Base-by-base conservation (phyloP, 1,140 invertebrate genomes). In the Rhopalosiphum padi region DNA sequence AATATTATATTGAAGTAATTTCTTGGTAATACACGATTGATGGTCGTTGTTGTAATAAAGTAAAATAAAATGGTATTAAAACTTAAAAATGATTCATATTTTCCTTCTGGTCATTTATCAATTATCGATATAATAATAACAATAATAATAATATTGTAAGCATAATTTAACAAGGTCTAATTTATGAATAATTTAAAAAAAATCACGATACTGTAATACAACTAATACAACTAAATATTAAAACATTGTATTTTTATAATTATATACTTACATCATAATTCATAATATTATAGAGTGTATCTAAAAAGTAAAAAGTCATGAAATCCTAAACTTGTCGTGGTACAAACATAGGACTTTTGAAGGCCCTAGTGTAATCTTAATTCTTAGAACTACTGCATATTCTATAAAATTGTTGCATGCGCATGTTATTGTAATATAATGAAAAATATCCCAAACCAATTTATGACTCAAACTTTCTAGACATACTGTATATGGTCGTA, bases 161-260 rank as follows among this genome's bases (percentile, higher is more conserved):
- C 15, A 77, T 77, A n/a, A 77, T 77, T 77, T n/a, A n/a, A 77
- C 60, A 68, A 77, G 60, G 60, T 77, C 60, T 77, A 18, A 77
- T 77, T 77, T 77, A 15, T 77, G 60, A 35, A 77, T 77, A 77
- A 77, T 77, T 77, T 77, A n/a, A 77, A 77, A 55, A 77, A 77
- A 35, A 77, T 77, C 60, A 77, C 60, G 60, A n/a, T n/a, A 77
- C 30, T 77, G 15, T n/a, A n/a, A 15, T 18, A 35, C 30, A 77
- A 77, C 30, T n/a, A n/a, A 15, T 18, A 35, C 30, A 77, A 77
- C 30, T 77, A 77, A 21, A 77, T n/a, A 77, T 77, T n/a, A 77
- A 18, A n/a, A 77, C 30, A n/a, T 21, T n/a, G n/a, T 77, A 77
- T 77, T n/a, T 68, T 77, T 77, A n/a, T 77, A 77, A 77, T 77